Conservation (phyloP, 2,113 vertebrate species). For the Psittacara wagleri region DNA sequence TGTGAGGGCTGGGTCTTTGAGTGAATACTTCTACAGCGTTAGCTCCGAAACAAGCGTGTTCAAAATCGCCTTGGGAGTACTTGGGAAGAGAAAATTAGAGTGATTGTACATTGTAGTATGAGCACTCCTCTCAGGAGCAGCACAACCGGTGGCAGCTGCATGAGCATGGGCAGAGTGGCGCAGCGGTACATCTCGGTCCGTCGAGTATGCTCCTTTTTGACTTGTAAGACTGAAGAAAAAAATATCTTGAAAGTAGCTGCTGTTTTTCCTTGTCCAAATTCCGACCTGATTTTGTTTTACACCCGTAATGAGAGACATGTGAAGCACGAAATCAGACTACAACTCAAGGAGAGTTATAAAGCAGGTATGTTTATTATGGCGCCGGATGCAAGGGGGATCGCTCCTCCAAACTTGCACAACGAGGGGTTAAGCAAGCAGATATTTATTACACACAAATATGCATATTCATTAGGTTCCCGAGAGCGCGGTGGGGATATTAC, state of each 20-base stretch:
- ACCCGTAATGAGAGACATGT: rapidly evolving
- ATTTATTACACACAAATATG: too few relatives aligned
- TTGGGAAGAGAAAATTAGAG: rapidly evolving
- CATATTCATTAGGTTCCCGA: too few relatives aligned
- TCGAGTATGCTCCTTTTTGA: rapidly evolving
- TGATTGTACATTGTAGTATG: rapidly evolving
- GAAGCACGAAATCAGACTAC: too few relatives aligned
- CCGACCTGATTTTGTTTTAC: too few relatives aligned
- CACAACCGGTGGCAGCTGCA: rapidly evolving
- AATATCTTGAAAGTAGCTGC: rapidly evolving
- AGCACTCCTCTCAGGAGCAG: rapidly evolving
- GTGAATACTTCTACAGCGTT: rapidly evolving
- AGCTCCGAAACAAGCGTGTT: background rate
- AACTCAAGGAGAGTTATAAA: too few relatives aligned
- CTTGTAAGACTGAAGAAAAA: background rate
- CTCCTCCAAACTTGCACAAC: too few relatives aligned
- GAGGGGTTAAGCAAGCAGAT: too few relatives aligned
- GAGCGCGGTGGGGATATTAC: too few relatives aligned
- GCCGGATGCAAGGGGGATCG: too few relatives aligned
- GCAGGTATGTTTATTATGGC: too few relatives aligned
- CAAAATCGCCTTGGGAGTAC: rapidly evolving
- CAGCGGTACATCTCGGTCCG: rapidly evolving
- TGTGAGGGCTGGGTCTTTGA: rapidly evolving
- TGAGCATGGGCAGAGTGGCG: rapidly evolving
- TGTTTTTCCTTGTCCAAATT: background rate